Conservation (phyloP, 2,113 vertebrate genomes). For the Agapornis roseicollis region DNA sequence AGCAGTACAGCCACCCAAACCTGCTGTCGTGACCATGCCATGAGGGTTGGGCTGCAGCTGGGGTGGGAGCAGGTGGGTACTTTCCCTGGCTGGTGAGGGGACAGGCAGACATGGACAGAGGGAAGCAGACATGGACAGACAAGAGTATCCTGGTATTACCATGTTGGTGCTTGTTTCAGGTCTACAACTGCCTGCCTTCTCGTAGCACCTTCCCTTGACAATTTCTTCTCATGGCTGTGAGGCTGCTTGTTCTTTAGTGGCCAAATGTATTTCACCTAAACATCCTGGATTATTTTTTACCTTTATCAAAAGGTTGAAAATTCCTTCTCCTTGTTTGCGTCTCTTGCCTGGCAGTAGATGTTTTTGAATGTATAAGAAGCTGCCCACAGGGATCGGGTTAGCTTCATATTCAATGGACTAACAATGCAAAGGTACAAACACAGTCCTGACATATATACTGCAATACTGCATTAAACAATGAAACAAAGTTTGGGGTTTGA, state of each 20-base stretch:
- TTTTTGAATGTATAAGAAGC: not conserved
- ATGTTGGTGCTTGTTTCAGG: not conserved
- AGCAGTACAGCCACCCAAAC: not conserved
- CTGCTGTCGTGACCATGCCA: not conserved
- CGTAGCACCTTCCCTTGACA: not conserved
- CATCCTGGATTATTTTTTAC: not conserved
- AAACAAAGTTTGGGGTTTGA: not conserved
- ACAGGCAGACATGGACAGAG: not conserved
- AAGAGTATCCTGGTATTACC: not conserved
- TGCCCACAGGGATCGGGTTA: fast-evolving
- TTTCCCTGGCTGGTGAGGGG: not conserved
- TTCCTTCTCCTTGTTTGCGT: not conserved
- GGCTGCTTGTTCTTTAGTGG: not conserved
- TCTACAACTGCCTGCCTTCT: not conserved
- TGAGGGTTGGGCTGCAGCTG: not conserved
- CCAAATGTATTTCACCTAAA: not conserved
- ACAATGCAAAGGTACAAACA: not conserved
- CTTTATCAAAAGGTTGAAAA: not conserved
- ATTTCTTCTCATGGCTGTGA: not conserved
- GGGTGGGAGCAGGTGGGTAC: not conserved
- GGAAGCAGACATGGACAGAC: not conserved
- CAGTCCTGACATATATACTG: not conserved
- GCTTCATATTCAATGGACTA: not conserved
- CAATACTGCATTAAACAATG: not conserved
- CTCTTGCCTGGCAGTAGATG: not conserved